Evolutionary conservation across 2,797 vertebrate genomes (phyloP).

Genomic region (Pantherophis alleghaniensis): DNA sequence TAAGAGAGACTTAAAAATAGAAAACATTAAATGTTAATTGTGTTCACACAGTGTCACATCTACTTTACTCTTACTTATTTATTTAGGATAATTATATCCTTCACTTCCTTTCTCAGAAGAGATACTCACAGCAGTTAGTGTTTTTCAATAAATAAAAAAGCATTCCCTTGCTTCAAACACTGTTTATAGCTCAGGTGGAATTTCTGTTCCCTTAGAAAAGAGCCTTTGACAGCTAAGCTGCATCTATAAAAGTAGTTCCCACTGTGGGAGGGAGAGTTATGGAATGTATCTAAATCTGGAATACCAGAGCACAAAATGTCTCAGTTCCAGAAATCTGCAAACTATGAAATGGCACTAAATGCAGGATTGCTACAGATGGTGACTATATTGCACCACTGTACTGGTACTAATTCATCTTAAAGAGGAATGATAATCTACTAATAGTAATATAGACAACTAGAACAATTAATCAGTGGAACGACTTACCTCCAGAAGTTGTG

Average conservation of each 20-base stretch:
- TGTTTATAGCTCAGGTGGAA: conserved; percentile 7
- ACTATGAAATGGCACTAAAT: neutral
- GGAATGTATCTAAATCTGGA: neutral
- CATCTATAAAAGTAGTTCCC: neutral
- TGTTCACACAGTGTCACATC: neutral
- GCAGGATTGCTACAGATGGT: neutral
- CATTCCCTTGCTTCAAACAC: neutral
- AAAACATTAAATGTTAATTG: neutral
- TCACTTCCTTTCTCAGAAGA: neutral
- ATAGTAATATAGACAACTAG: neutral
- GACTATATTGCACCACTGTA: neutral
- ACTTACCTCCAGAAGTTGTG: neutral
- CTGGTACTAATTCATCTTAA: neutral
- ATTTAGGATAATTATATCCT: neutral
- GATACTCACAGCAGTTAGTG: neutral
- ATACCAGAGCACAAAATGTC: neutral
- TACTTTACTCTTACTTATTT: neutral
- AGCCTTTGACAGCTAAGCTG: neutral
- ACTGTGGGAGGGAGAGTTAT: neutral
- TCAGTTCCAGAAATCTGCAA: neutral
- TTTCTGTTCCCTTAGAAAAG: neutral
- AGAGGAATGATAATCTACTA: neutral
- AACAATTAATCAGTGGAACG: neutral
- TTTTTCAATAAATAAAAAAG: neutral
- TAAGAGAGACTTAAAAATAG: neutral